Base-by-base conservation (phyloP, 2,888 invertebrate species). In the Abscondita cerata region DNA sequence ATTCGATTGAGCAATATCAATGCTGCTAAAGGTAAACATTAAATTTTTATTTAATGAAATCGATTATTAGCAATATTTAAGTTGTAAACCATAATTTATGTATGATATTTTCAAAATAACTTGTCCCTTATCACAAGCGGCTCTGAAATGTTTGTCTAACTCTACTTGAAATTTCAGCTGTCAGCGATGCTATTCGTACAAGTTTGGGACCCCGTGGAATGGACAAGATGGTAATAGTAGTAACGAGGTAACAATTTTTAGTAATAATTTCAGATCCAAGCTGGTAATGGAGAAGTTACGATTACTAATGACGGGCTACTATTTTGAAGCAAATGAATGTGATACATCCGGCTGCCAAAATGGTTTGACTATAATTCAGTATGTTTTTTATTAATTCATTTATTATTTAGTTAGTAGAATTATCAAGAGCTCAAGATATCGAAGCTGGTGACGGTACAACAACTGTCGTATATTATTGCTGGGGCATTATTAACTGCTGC, bases 371-470 rank as follows among this genome's bases (percentile, higher is more conserved):
- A 6, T 6, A 5, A 6, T 44, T 44, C 3, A 15, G 9, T 46
- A 4, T 3, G 4, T 19, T 41, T 41, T 41, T 46, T 13, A 36
- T 31, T 12, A 46, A 25, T 25, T n/a, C n/a, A 8, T 20, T 51
- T 25, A 4, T 15, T 33, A 81, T 84, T 54, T 76, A 95, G 95
- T 84, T 99, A 77, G 99, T 99, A 2, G 99, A 99, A 81, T 83
- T 99, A 68, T 98, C 98, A 1, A 93, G 96, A 75, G 98, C 99
- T 13, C 99, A 98, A 83, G 99, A 99, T 81, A 90, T 98, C 73
- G 98, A 98, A 82, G 99, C 99, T 72, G 99, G 99, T 47, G 99
- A 99, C 84, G 99, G 99, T 60, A 99, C 99, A 16, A 99, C 99
- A 8, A 95, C 97, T 16, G 99, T 99, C 55, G 98, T 98, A 8